phyloP scores from a whole-genome alignment of 2,797 vertebrate species.

The Bucorvus abyssinicus region DNA sequence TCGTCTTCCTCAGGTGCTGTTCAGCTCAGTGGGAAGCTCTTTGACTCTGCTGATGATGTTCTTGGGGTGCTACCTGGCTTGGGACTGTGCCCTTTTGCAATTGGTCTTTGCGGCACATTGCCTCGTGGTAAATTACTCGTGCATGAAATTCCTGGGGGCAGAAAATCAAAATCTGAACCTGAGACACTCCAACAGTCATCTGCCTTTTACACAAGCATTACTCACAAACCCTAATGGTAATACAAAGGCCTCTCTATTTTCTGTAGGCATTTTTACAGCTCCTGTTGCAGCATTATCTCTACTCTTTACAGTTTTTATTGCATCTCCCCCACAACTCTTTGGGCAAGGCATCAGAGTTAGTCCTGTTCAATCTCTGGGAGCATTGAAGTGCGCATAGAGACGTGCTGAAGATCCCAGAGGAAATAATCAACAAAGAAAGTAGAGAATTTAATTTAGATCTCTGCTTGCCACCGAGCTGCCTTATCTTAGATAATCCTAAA shows the following conservation, averaged over 20 bases:
- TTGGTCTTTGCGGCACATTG: neutral
- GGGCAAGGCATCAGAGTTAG: neutral
- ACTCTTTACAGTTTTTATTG: neutral
- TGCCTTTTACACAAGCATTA: neutral
- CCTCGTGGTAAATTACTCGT: accelerated
- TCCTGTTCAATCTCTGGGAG: accelerated
- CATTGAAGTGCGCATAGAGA: neutral
- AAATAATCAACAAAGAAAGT: neutral
- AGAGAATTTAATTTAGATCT: neutral
- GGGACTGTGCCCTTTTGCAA: neutral
- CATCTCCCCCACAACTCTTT: neutral
- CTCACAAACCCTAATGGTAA: neutral
- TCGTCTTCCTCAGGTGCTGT: neutral
- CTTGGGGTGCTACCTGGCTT: neutral
- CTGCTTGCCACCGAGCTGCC: neutral
- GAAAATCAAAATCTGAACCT: neutral
- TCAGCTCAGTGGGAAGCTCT: neutral
- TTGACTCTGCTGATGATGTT: neutral
- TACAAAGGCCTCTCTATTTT: neutral
- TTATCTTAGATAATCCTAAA: neutral
- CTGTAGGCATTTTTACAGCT: neutral
- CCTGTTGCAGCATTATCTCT: neutral
- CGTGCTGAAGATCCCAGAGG: neutral
- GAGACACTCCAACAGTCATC: neutral
- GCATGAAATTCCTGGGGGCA: neutral